Base-by-base conservation (phyloP, 2,797 vertebrate genomes). In the Amblyopsis hoosieri region DNA sequence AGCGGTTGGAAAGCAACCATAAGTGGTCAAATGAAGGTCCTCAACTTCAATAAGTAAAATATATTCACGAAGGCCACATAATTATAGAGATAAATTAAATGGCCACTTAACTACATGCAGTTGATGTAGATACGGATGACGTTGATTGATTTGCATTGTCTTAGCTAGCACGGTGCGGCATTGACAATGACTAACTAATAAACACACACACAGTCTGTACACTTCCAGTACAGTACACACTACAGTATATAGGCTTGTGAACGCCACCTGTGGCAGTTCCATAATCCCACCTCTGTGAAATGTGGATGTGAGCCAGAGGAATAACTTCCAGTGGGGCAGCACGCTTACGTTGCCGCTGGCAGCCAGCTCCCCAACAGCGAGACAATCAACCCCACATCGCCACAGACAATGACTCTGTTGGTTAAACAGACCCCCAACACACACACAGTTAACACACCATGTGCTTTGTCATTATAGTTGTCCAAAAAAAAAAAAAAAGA, bases 311-410 rank as follows among this genome's bases (percentile, higher is more conserved):
- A 60, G 75, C 76, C 76, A 81, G 85, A 88, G 79, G 81, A 88
- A 91, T 89, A 85, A 87, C 84, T 78, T 78, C n/a, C 64, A 79
- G 70, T 89, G 81, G 85, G 84, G 87, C 71, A 66, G 46, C 69
- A 74, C 53, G 57, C n/a, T 50, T 55, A 69, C 66, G 63, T 63
- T 15, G 54, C 64, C 19, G 1, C 57, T 47, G 45, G 47, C 52
- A 23, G 31, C 8, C 49, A 1, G 33, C 17, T 23, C n/a, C 45
- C 52, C 57, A 46, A 59, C 71, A 10, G 0, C 58, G 33, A 14
- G 49, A 61, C 64, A 73, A 72, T 80, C 80, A 83, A 9, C 60
- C 78, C 69, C 83, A 74, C 7, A 17, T 74, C 8, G 46, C 50
- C 57, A 48, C 54, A 0, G 2, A 50, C 8, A 15, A 37, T 14